phyloP scores from a whole-genome alignment of 2,888 invertebrate genomes.

The Marasmarcha lunaedactyla region DNA sequence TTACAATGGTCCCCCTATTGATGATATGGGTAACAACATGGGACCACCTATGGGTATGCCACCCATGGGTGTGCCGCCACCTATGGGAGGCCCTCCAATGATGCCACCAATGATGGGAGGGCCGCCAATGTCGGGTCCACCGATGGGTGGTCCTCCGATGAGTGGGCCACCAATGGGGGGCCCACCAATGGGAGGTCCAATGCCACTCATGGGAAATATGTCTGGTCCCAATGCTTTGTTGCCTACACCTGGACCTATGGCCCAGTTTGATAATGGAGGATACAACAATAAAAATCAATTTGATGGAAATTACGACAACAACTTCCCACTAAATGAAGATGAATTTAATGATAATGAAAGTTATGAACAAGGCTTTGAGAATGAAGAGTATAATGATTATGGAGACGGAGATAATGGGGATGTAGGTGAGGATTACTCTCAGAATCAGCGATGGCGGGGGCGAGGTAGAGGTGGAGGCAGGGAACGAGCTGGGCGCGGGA shows the following conservation, averaged over 20 bases:
- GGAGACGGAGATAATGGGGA: slow-evolving; percentile 35
- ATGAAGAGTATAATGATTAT: slow-evolving; percentile 37
- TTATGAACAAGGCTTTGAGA: slow-evolving; percentile 30
- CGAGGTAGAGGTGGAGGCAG: slow-evolving; percentile 43
- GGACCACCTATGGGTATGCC: slow-evolving; percentile 18
- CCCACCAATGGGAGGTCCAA: slow-evolving; percentile 10
- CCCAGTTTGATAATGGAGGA: slow-evolving; percentile 51
- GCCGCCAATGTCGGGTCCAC: slow-evolving; percentile 5
- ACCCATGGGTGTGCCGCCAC: slow-evolving; percentile 23
- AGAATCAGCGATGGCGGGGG: slow-evolving; percentile 51
- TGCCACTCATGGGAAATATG: slow-evolving; percentile 30
- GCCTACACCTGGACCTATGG: slow-evolving; percentile 17
- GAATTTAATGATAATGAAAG: slow-evolving; percentile 33
- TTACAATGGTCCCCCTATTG: slow-evolving; percentile 42
- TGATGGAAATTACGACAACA: slow-evolving; percentile 40
- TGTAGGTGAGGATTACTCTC: slow-evolving; percentile 24
- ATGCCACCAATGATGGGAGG: slow-evolving; percentile 18
- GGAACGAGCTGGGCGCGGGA: slow-evolving; percentile 42
- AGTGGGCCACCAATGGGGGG: slow-evolving; percentile 7
- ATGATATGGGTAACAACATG: slow-evolving; percentile 22
- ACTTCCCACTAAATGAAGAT: slow-evolving; percentile 41
- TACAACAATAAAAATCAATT: slow-evolving; percentile 49
- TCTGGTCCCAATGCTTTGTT: slow-evolving; percentile 29
- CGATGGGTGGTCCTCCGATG: slow-evolving; percentile 10
- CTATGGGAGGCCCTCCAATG: slow-evolving; percentile 16